A percentile compares a stretch with the other conserved stretches of the same genome.
phyloP scores from a whole-genome alignment of 2,113 vertebrate species.

The Tyto alba region DNA sequence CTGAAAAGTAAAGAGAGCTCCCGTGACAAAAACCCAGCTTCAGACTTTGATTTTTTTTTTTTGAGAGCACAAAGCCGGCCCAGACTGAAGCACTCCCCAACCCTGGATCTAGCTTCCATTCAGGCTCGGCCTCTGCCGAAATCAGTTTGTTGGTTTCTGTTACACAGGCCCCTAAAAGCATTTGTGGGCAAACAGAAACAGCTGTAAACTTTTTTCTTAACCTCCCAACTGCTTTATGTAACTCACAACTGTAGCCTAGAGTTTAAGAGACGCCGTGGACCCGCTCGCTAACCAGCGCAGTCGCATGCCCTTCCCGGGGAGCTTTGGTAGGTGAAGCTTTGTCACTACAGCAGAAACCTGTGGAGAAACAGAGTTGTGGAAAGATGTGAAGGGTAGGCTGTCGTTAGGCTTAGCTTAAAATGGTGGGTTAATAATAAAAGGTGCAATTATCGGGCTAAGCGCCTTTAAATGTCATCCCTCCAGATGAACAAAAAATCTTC shows the following conservation, averaged over 20 bases:
- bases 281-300: neutral
- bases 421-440: neutral
- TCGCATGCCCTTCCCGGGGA: accelerated
- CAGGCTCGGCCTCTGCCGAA: neutral
- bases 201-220: neutral
- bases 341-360: neutral
- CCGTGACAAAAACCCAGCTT: neutral
- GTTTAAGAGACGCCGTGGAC: accelerated
- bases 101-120: neutral
- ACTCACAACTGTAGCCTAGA: neutral
- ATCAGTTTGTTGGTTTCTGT: neutral
- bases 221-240: neutral
- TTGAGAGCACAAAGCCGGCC: neutral
- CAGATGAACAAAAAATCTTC: neutral
- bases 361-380: accelerated
- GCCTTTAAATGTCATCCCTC: neutral
- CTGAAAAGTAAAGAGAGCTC: neutral
- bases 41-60: neutral
- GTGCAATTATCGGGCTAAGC: neutral
- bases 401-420: accelerated
- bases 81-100: neutral
- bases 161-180: neutral
- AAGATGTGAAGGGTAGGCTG: neutral
- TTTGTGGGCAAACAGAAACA: neutral
- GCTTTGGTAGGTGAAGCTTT: neutral